Base-by-base conservation (phyloP, 2,113 vertebrate genomes). In the Atherinomorus stipes region DNA sequence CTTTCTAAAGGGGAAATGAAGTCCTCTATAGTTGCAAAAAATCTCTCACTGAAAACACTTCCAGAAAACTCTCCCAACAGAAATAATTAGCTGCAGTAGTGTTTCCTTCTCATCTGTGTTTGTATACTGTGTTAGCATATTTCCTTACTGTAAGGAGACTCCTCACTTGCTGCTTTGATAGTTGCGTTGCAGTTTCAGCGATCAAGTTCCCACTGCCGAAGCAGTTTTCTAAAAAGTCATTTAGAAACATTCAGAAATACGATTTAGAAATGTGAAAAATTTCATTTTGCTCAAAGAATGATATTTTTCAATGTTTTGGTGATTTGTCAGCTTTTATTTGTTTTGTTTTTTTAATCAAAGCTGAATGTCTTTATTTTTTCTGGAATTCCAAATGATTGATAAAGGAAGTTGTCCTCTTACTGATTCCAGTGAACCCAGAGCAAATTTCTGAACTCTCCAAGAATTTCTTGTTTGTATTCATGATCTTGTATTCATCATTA, bases 11-110 rank as follows among this genome's bases (percentile, higher is more conserved):
- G 10, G 9, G 19, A 16, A 1, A 47, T 66, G 23, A 47, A 42
- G 63, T 74, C 28, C 26, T 66, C 26, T n/a, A 8, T 23, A 58
- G 28, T 47, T 44, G 31, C 49, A 71, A n/a, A 34, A 5, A 6
- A 34, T 34, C 31, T 34, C 9, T 34, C 8, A 34, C 31, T 34
- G 44, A n/a, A 47, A 15, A 47, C 19, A 16, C 9, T 47, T 47
- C 44, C 44, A 47, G 44, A 47, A 45, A 47, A 18, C 44, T 18
- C 42, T 13, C 44, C 18, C 0, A 19, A 47, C 34, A 60, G 40
- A 56, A 64, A 45, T 23, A 34, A 50, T 6, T 45, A 34, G 12
- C 21, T 51, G 0, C 37, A 73, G 4, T 4, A 64, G 31, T 19
- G 26, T 62, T 71, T 23, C 64, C 37, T 58, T 63, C 19, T 16